These are phyloP conservation scores for Hydrochoerus hydrochaeris DNA, from an alignment of 2,113 vertebrate species.

Conservation along the genomic window DNA sequence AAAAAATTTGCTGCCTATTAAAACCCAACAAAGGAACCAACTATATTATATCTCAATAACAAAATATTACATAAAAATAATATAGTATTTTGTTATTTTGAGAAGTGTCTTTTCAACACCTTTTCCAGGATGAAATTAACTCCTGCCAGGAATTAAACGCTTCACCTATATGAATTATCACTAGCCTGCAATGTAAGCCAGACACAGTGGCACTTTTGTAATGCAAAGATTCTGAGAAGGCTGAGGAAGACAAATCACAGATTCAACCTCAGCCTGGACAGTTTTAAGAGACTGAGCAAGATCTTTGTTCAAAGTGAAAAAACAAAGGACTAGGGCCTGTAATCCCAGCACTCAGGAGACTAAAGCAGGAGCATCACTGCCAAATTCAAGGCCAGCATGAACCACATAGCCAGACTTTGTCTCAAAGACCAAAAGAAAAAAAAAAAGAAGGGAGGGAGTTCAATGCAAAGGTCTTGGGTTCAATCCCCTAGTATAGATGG, in stretches of 20 bases:
- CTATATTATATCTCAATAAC: not conserved
- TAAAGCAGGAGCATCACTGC: too few species aligned
- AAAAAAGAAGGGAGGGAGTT: too few species aligned
- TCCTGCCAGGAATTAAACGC: not conserved
- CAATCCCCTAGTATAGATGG: not conserved
- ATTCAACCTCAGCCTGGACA: not conserved
- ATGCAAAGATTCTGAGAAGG: not conserved
- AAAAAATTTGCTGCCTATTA: not conserved
- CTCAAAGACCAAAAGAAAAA: too few species aligned
- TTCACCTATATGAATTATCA: not conserved
- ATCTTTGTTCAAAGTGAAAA: not conserved
- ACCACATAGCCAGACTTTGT: too few species aligned
- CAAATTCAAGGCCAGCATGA: too few species aligned
- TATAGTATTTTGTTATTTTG: not conserved
- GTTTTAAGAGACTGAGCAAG: not conserved
- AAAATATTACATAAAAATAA: constrained; percentile 29
- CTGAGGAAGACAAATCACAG: not conserved
- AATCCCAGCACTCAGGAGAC: too few species aligned
- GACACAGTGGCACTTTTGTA: not conserved
- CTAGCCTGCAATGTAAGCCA: not conserved
- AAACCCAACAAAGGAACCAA: constrained; percentile 33
- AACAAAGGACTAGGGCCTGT: not conserved
- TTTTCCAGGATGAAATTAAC: not conserved
- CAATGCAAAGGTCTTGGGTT: not conserved
- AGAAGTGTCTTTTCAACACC: not conserved